A percentile compares a stretch with the other conserved stretches of the same genome.
Evolutionary conservation across 2,888 invertebrate genomes (phyloP).

Genomic region (Rotaria magnacalcarata): DNA sequence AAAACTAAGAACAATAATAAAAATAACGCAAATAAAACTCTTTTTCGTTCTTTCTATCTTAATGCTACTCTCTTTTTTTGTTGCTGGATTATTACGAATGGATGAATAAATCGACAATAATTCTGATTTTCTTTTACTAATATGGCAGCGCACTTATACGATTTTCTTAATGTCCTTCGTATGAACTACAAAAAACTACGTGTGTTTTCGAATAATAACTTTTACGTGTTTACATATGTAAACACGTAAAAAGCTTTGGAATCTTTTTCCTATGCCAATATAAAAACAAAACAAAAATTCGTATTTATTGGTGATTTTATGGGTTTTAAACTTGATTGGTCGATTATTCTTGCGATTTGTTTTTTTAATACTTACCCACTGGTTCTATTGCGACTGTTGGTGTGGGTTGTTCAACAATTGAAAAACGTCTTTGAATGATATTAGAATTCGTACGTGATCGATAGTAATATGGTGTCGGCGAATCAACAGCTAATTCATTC

Average conservation of each 20-base stretch:
- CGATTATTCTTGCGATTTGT: not conserved
- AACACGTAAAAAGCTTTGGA: not conserved
- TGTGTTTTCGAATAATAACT: not conserved
- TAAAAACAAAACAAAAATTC: no score
- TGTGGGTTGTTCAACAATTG: not conserved
- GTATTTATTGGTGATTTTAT: not conserved
- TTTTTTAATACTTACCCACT: not conserved
- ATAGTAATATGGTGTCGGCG: not conserved
- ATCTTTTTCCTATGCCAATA: not conserved
- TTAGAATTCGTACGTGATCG: slow-evolving; percentile 6
- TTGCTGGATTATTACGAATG: not conserved
- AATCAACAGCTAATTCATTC: not conserved
- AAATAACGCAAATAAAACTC: not conserved
- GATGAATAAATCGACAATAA: not conserved
- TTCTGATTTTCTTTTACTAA: not conserved
- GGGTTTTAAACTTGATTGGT: not conserved
- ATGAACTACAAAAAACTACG: not conserved
- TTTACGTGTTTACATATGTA: not conserved
- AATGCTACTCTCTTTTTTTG: not conserved
- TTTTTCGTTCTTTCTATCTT: not conserved
- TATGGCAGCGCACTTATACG: not conserved
- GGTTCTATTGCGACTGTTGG: not conserved
- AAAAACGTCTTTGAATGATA: slow-evolving; percentile 31
- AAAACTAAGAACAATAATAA: not conserved
- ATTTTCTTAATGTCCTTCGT: not conserved